Base-by-base conservation (phyloP, 1,140 invertebrate genomes). In the Phymorhynchus buccinoides region DNA sequence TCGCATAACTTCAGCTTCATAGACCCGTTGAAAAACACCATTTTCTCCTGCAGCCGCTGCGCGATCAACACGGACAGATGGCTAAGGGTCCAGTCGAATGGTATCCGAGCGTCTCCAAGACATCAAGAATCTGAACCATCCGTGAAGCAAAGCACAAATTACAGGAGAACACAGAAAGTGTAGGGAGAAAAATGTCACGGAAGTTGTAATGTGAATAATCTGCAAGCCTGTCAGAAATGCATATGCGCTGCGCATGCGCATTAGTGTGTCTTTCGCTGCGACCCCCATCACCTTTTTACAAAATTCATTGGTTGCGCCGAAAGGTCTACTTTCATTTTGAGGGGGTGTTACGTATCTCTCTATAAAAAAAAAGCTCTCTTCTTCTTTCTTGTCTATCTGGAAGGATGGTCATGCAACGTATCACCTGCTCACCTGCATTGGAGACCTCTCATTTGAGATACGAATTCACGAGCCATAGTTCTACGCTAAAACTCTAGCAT, bases 1-100 rank as follows among this genome's bases (percentile, higher is more conserved):
- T 99, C 98, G 94, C 98, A 97, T 94, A 99, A 96, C 95, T 98
- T 97, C 90, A 99, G 95, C 93, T 97, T 97, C 92, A 99, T 95
- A 92, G 96, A 98, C 91, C 99, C 99, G 94, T 97, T 98, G 95
- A 99, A 99, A 96, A 98, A 98, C 94, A 94, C 93, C 94, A 94
- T 94, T 88, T 89, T 90, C 80, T 81, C 80, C 83, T 83, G 39
- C 62, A 83, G 81, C 66, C 81, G 81, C 81, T 71, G 35, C 35
- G 62, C 41, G 81, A 83, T 71, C 66, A 62, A 83, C 81, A 83
- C 81, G 73, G 81, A 83, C 81, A 35, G 73, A 83, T 37, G 39
- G 84, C 62, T 84, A 84, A 80, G 73, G 73, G 41, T 84, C 84
- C 75, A 84, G 73, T 84, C 84, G 37, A 78, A 62, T 56, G 32